These are phyloP conservation scores for Protula sp. DNA, from an alignment of 2,888 invertebrate species.

Conservation along the genomic window DNA sequence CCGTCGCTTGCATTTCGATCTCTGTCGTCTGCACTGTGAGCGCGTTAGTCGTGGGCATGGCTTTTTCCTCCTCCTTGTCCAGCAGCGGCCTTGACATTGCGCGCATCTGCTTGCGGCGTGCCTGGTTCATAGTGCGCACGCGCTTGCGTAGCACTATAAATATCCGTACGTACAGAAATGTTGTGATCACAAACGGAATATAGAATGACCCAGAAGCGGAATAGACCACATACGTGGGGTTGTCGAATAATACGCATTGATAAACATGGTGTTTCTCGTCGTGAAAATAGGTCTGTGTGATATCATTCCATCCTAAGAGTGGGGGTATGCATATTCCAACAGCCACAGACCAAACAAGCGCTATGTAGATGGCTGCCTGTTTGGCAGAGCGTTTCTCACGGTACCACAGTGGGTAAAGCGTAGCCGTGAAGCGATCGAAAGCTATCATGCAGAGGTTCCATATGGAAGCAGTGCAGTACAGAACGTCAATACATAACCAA, in stretches of 20 bases:
- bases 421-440: conserved; percentile 52
- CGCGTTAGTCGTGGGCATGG: not conserved
- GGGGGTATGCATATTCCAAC: conserved; percentile 50
- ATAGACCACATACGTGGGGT: conserved; percentile 50
- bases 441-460: conserved; percentile 54
- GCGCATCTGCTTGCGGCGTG: not conserved
- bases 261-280: conserved; percentile 31
- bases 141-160: conserved; percentile 37
- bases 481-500: conserved; percentile 55
- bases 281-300: conserved; percentile 18
- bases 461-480: conserved; percentile 54
- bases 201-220: conserved; percentile 52
- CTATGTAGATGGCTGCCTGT: conserved; percentile 45
- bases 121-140: not conserved
- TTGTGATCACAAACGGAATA: conserved; percentile 48
- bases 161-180: conserved; percentile 50
- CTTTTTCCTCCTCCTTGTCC: not conserved
- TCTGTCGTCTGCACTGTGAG: not conserved
- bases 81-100: not conserved
- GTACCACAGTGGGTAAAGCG: conserved; percentile 53
- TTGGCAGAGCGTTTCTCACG: conserved; percentile 44
- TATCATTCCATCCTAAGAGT: conserved; percentile 35
- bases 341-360: conserved; percentile 52
- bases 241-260: conserved; percentile 47
- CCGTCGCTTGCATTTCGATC: not conserved